Conservation (phyloP, 1,140 invertebrate species). For the Leptonema lineaticorne region DNA sequence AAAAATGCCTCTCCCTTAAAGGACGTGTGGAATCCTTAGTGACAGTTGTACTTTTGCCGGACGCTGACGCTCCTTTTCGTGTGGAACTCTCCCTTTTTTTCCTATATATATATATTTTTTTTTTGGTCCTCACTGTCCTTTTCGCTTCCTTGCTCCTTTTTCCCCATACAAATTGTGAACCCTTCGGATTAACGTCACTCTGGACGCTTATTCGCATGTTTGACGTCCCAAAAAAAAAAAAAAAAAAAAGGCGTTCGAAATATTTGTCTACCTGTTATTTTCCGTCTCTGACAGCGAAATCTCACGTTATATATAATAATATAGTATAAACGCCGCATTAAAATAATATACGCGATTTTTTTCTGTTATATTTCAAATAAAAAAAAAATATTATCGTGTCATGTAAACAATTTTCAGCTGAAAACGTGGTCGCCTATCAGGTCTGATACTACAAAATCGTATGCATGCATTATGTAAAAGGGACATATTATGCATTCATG, state of each 20-base stretch:
- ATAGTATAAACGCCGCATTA: no score
- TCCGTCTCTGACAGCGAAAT: no score
- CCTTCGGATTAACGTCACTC: conserved; percentile 16
- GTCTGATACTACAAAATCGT: background rate
- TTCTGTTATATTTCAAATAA: no score
- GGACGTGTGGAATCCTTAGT: conserved; percentile 3
- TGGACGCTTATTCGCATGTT: conserved; percentile 12
- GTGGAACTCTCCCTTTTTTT: background rate
- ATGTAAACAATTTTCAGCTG: no score
- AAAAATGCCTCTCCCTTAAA: background rate
- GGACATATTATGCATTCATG: conserved; percentile 18
- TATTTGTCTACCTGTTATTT: conserved; percentile 6
- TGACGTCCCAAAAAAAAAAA: background rate
- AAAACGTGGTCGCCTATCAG: no score
- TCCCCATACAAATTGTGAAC: conserved; percentile 14
- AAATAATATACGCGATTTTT: no score
- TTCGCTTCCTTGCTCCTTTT: background rate
- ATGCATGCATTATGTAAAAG: background rate
- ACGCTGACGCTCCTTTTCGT: background rate
- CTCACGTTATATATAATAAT: no score
- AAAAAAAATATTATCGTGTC: no score
- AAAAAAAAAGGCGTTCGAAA: no score
- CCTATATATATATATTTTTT: background rate
- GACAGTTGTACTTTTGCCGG: background rate
- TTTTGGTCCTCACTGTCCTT: background rate